These are phyloP conservation scores for Atethmia centrago DNA, from an alignment of 2,888 invertebrate species.

Conservation along the genomic window DNA sequence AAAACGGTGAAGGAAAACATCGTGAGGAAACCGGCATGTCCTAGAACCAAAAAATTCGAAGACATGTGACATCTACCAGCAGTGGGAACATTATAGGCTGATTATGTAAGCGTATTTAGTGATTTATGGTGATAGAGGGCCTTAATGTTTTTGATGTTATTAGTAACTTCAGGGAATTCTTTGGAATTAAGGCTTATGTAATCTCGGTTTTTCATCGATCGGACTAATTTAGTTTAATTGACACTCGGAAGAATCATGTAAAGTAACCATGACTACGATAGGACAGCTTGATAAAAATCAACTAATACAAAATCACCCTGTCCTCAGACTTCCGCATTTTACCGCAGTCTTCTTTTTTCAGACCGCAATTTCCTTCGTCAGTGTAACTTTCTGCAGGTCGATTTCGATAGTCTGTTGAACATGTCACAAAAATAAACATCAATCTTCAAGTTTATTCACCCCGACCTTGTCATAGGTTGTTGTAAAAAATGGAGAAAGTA, in stretches of 20 bases:
- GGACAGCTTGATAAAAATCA: no score
- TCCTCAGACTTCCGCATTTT: neutral
- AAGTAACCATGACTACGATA: neutral
- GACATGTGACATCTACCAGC: no score
- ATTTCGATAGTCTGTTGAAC: conserved; percentile 20
- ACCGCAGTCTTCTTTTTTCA: neutral
- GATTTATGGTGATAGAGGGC: neutral
- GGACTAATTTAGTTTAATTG: neutral
- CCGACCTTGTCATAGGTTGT: conserved; percentile 40
- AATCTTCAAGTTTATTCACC: conserved; percentile 50
- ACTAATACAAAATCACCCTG: neutral
- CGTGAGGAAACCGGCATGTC: no score
- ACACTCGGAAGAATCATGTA: neutral
- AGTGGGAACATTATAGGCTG: no score
- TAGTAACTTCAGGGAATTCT: neutral
- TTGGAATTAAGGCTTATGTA: neutral
- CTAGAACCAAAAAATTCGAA: no score
- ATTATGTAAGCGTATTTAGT: no score
- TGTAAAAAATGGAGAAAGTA: conserved; percentile 45
- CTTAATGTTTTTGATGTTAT: neutral
- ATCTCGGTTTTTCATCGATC: neutral
- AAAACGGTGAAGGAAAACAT: no score
- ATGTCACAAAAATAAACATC: conserved; percentile 40
- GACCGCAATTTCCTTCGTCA: conserved; percentile 14
- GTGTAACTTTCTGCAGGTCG: neutral